These are phyloP conservation scores for Clytia hemisphaerica DNA, from an alignment of 30 jellyfish, hydroid and myxozoan species.

Conservation along the genomic window DNA sequence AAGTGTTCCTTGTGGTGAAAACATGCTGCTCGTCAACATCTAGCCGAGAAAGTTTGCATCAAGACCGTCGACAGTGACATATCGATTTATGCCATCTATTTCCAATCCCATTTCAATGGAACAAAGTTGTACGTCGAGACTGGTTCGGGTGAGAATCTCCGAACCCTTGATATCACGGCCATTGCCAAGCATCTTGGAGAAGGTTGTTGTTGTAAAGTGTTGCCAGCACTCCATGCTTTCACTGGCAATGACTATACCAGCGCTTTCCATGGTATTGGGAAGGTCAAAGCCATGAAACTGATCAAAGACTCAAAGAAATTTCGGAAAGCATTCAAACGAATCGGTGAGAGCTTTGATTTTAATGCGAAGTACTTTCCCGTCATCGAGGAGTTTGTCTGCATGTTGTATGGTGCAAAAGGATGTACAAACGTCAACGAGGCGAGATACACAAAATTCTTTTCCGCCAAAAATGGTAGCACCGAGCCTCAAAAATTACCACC, in stretches of 20 bases:
- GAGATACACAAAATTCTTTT: slow-evolving; percentile 5
- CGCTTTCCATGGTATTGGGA: slow-evolving; percentile 29
- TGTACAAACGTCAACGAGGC: slow-evolving; percentile 14
- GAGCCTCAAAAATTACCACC: slow-evolving; percentile 42
- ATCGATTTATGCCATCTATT: slow-evolving; percentile 28
- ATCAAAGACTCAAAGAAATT: not conserved
- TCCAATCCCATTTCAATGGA: not conserved
- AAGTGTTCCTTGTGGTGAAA: slow-evolving; percentile 41
- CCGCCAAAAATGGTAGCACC: not conserved
- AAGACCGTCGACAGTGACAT: slow-evolving; percentile 56
- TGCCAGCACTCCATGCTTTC: slow-evolving; percentile 24
- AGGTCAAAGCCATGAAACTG: slow-evolving; percentile 9
- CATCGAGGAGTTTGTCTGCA: slow-evolving; percentile 25
- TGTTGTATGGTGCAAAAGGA: slow-evolving; percentile 9
- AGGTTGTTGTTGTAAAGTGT: slow-evolving; percentile 4
- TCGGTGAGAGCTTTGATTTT: slow-evolving; percentile 3
- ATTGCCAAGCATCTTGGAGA: slow-evolving; percentile 2
- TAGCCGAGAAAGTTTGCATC: slow-evolving; percentile 24
- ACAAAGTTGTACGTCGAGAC: slow-evolving; percentile 15
- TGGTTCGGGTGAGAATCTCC: slow-evolving; percentile 5
- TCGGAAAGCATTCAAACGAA: not conserved
- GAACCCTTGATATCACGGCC: slow-evolving; percentile 14
- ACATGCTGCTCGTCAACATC: slow-evolving; percentile 33
- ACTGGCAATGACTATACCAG: slow-evolving; percentile 36
- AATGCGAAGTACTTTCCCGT: not conserved